Base-by-base conservation (phyloP, 1,140 invertebrate species). In the Campoletis sonorensis region DNA sequence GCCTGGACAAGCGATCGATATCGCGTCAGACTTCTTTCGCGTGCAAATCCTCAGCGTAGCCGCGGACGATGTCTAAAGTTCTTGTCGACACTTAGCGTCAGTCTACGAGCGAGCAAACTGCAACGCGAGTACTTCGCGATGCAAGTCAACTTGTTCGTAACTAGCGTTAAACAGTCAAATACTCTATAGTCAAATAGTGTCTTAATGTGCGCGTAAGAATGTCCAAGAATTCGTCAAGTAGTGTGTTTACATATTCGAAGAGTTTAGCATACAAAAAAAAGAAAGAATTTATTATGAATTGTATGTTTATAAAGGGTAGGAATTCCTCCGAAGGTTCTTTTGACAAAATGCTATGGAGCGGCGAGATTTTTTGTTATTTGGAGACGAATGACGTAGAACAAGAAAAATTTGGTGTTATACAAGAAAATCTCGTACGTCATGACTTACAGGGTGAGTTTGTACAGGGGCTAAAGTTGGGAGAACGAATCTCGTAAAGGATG, bases 401-500 rank as follows among this genome's bases (percentile, higher is more conserved):
- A 64, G 8, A 26, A 27, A 64, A 64, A 64, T 64, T 64, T 23
- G 13, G 33, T 33, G 30, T 3, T 33, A n/a, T n/a, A n/a, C 16
- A 70, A 70, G 11, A 70, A 70, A 70, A 70, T 30, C 67, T 70
- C 27, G 27, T 33, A 4, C 67, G 67, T 70, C 67, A 21, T 30
- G 30, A 70, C 67, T 70, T 70, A 70, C 30, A 4, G 67, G 26
- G 4, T 21, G 30, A 37, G 30, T 30, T 70, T 70, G 8, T 70
- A 23, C n/a, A 33, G 67, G 26, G 10, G 26, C 13, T 18, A 10
- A n/a, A 70, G 30, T 70, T 33, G 27, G 10, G 23, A 75, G 21
- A 75, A 49, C 13, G 40, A 49, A 72, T 75, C 49, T 54, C 27
- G 30, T 54, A 75, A 75, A 23, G 72, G 72, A 75, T 27, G 72